A percentile compares a stretch with the other conserved stretches of the same genome.
These are phyloP conservation scores for Edolisoma coerulescens DNA, from an alignment of 2,113 vertebrate species.

Conservation along the genomic window DNA sequence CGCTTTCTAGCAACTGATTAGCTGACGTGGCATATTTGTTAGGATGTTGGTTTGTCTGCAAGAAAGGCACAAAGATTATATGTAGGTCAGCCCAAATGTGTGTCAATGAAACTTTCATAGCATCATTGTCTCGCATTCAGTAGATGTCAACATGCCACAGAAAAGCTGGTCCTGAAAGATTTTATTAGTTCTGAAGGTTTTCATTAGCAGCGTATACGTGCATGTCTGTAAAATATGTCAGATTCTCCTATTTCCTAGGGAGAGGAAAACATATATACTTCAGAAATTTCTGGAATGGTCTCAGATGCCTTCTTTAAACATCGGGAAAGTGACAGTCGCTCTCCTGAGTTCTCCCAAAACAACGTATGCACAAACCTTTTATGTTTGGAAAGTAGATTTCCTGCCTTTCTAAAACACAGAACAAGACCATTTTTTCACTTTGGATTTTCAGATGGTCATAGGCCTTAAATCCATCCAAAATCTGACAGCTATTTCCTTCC, in stretches of 20 bases:
- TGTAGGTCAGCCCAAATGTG: constrained; percentile 44
- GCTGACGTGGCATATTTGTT: neutral
- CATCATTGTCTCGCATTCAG: neutral
- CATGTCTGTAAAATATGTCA: neutral
- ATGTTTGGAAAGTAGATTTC: neutral
- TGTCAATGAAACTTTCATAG: constrained; percentile 55
- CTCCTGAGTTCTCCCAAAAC: neutral
- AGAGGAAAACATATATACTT: neutral
- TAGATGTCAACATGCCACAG: neutral
- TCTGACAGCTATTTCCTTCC: neutral
- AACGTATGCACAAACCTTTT: neutral
- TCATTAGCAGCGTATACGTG: neutral
- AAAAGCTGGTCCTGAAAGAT: neutral
- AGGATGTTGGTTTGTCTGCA: neutral
- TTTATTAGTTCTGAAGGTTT: constrained; percentile 43
- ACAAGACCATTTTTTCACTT: neutral
- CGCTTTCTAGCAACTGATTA: neutral
- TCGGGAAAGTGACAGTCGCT: neutral
- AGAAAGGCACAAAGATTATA: neutral
- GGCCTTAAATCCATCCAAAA: neutral
- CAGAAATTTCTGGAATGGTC: neutral
- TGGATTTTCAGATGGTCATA: neutral
- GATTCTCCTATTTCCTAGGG: neutral
- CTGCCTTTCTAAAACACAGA: neutral
- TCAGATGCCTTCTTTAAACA: neutral